Evolutionary conservation across 35 echinoderm and acorn worm genomes (phyloP), one percentile per base, ranked within the genome.

Genomic region (Acanthaster planci): DNA sequence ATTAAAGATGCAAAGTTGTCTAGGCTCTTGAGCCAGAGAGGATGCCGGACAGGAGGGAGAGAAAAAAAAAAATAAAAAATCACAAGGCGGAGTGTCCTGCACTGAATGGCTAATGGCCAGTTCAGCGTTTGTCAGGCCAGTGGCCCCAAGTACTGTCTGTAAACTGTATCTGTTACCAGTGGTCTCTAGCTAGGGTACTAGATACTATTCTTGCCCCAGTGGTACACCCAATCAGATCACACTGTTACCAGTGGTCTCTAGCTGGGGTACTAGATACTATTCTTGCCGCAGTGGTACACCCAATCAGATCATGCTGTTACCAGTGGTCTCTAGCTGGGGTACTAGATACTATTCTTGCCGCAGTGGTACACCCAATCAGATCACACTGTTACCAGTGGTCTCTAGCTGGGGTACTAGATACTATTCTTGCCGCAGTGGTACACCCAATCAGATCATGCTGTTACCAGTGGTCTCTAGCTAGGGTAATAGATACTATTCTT

Each of bases 1-100:
- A 72, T 72, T 72, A 72, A 72, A 72, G 64, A 72, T 72, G 64
- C 64, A 72, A 72, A 72, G 64, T 72, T 72, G 26, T 72, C 64
- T 34, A 31, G 42, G 64, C 64, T 29, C 64, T 72, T 34, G 64
- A 72, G 64, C 30, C 29, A 14, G 64, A 4, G 42, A 4, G 42
- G 42, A 47, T 6, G 42, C 42, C 12, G 64, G 64, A 72, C 64
- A 26, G 64, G 10, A 72, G 30, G 27, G n/a, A n/a, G n/a, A n/a
- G n/a, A n/a, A n/a, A 57, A 59, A 59, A 59, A 26, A 26, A 26
- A 59, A 18, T n/a, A 59, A 59, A 59, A 59, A 59, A 59, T 26
- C 22, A 72, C 64, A 72, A 72, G 64, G 34, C 64, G 22, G 42
- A 12, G 42, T 47, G 42, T 30, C 27, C 64, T 72, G 64, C 34